Percentiles rank a stretch among this genome's conserved stretches.
Evolutionary conservation across 1,140 invertebrate species (phyloP).

Genomic region (Tribolium madens): DNA sequence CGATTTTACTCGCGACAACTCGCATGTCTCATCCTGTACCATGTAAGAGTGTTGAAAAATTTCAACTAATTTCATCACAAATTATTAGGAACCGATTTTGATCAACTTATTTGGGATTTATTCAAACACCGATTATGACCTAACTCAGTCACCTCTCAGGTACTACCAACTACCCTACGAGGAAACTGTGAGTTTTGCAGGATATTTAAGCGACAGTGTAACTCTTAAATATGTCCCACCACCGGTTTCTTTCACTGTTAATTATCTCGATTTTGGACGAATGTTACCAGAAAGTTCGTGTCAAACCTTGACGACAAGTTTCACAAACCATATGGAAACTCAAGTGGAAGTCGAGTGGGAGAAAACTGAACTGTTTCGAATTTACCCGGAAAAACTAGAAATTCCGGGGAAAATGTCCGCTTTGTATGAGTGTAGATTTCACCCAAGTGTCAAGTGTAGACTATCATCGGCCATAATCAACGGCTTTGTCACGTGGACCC

Average conservation of each 20-base stretch:
- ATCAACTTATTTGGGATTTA: conserved; percentile 51
- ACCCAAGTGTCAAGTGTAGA: conserved; percentile 40
- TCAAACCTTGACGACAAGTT: conserved; percentile 39
- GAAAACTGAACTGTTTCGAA: conserved; percentile 42
- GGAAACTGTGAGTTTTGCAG: conserved; percentile 43
- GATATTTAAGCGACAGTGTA: conserved; percentile 52
- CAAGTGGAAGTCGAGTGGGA: conserved; percentile 47
- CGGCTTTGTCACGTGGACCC: conserved; percentile 49
- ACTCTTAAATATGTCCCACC: conserved; percentile 29
- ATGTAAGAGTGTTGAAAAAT: conserved; percentile 49
- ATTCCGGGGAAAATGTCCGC: conserved; percentile 45
- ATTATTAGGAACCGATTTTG: conserved; percentile 50
- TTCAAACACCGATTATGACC: conserved; percentile 6
- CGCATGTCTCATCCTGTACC: conserved; percentile 49
- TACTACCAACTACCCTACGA: conserved; percentile 32
- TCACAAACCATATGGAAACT: conserved; percentile 49
- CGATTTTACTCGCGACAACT: conserved; percentile 50
- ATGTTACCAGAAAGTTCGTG: conserved; percentile 3
- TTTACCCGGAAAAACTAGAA: conserved; percentile 45
- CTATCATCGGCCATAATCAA: conserved; percentile 43
- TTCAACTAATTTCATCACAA: neutral
- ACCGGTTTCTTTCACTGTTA: conserved; percentile 48
- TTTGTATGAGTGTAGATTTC: conserved; percentile 53
- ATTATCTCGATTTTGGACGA: conserved; percentile 54
- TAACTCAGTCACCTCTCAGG: neutral